Evolutionary conservation across 2,797 vertebrate species (phyloP).

Genomic region (Sphenodon punctatus): DNA sequence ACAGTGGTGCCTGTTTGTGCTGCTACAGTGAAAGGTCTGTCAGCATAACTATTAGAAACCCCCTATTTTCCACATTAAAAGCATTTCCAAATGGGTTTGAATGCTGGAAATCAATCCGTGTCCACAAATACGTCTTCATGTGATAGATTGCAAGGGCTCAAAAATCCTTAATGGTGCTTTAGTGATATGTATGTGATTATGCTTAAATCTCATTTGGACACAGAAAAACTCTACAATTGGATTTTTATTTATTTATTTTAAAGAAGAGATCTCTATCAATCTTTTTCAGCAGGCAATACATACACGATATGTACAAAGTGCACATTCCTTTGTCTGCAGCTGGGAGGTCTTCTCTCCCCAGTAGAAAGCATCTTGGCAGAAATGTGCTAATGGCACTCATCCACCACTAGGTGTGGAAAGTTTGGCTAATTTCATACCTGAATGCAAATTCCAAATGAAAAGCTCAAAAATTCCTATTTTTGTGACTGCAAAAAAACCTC

Average conservation of each 20-base stretch:
- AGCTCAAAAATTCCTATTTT: background rate
- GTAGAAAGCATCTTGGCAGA: background rate
- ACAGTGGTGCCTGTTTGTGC: conserved; percentile 28
- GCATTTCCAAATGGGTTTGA: conserved; percentile 66
- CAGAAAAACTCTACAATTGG: conserved; percentile 70
- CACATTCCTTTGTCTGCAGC: fast-evolving
- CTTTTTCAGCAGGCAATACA: no score
- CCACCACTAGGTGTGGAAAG: background rate
- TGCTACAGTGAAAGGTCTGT: conserved; percentile 45
- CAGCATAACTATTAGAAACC: conserved; percentile 41
- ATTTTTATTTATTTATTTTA: conserved; percentile 63
- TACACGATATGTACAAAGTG: no score
- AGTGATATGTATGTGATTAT: conserved; percentile 53
- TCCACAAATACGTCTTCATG: conserved; percentile 42
- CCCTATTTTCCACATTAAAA: conserved; percentile 55
- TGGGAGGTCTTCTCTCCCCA: background rate
- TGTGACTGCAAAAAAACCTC: background rate
- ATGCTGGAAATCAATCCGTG: conserved; percentile 57
- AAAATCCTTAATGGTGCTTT: conserved; percentile 23
- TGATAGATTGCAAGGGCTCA: conserved; percentile 27
- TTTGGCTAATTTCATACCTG: background rate
- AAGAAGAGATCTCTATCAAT: conserved; percentile 48
- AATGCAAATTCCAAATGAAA: background rate
- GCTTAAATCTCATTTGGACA: conserved; percentile 62
- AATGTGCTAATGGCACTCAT: background rate